Evolutionary conservation across 2,113 vertebrate species (phyloP).

Genomic region (Peucedramus taeniatus): DNA sequence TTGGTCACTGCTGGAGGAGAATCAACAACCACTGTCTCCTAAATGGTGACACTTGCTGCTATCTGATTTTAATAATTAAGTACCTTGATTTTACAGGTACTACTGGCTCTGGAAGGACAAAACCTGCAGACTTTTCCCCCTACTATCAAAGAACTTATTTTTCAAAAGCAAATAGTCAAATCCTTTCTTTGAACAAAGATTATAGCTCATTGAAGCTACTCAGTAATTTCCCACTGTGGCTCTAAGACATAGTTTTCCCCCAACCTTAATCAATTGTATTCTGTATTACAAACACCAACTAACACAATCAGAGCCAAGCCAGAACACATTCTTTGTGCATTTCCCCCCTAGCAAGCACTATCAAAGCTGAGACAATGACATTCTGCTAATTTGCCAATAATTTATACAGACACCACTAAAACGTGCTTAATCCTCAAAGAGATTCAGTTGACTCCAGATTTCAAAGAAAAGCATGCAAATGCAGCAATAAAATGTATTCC

Average conservation of each 20-base stretch:
- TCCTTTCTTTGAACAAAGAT: neutral
- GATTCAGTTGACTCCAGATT: conserved; percentile 47
- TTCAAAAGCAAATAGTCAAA: neutral
- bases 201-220: neutral
- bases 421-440: conserved; percentile 63
- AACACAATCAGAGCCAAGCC: neutral
- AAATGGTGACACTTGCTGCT: neutral
- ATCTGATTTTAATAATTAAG: neutral
- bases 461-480: conserved; percentile 48
- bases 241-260: neutral
- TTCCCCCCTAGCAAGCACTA: neutral
- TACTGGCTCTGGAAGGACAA: neutral
- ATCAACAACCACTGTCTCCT: neutral
- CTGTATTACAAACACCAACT: neutral
- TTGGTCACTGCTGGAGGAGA: neutral
- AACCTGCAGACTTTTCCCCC: neutral
- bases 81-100: neutral
- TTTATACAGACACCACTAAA: conserved; percentile 44
- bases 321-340: neutral
- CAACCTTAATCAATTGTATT: neutral
- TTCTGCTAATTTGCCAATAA: conserved; percentile 32
- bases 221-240: neutral
- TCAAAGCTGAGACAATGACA: neutral
- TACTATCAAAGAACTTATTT: neutral
- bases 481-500: conserved; percentile 55